Percentiles rank a stretch among this genome's conserved stretches.
These are phyloP conservation scores for Ochropleura plecta DNA, from an alignment of 2,888 invertebrate species.

Conservation along the genomic window DNA sequence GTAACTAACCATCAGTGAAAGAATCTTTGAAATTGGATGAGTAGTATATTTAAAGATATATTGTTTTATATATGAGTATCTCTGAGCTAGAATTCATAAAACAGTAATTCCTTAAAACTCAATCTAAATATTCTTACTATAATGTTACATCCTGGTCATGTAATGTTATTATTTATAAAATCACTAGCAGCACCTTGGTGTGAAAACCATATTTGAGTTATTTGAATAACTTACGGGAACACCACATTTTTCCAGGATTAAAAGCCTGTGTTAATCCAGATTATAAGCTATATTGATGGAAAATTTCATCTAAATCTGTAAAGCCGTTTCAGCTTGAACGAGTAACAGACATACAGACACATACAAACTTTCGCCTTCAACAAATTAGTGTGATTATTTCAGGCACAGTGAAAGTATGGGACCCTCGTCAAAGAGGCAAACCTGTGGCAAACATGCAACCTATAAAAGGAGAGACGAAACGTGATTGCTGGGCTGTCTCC, in stretches of 20 bases:
- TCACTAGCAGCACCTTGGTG: not conserved
- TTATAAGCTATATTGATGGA: no score
- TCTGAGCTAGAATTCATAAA: not conserved
- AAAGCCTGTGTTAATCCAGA: no score
- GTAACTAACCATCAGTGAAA: no score
- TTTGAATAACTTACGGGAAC: no score
- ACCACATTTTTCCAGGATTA: no score
- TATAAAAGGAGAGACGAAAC: constrained; percentile 91
- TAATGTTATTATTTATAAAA: not conserved
- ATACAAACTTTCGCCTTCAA: no score
- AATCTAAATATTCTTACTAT: not conserved
- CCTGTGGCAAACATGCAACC: constrained; percentile 98
- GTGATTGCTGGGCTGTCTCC: constrained; percentile 98
- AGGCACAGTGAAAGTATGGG: constrained; percentile 98
- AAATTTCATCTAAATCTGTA: no score
- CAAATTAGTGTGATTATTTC: not conserved
- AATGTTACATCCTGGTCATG: not conserved
- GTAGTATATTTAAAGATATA: not conserved
- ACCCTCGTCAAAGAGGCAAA: constrained; percentile 96
- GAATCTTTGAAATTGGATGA: no score
- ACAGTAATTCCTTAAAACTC: not conserved
- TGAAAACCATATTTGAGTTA: no score
- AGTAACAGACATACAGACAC: no score
- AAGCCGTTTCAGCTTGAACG: no score
- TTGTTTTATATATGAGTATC: not conserved